Conservation (phyloP, 2,797 vertebrate genomes). For the Typhlichthys eigenmanni region DNA sequence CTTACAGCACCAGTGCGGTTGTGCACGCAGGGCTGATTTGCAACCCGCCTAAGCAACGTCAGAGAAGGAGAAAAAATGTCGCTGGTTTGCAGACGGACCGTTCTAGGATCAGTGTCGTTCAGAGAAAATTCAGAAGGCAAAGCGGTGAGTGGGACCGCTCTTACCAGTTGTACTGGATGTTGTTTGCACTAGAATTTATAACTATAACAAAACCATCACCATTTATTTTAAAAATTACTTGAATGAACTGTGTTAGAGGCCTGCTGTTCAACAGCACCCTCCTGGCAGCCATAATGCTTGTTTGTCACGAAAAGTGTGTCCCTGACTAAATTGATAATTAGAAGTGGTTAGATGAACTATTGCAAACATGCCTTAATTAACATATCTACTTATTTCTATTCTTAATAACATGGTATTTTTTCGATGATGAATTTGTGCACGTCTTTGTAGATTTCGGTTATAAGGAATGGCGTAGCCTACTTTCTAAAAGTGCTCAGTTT, state of each 20-base stretch:
- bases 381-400: too few relatives aligned
- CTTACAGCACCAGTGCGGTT: constrained; percentile 30
- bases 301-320: constrained; percentile 7
- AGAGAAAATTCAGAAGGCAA: constrained; percentile 43
- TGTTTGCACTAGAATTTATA: constrained; percentile 2
- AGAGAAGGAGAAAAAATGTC: constrained; percentile 76
- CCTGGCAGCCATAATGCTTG: constrained; percentile 60
- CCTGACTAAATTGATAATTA: too few relatives aligned
- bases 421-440: too few relatives aligned
- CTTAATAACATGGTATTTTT: too few relatives aligned
- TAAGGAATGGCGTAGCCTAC: too few relatives aligned
- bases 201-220: constrained; percentile 8
- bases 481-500: too few relatives aligned
- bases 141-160: constrained; percentile 75
- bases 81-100: constrained; percentile 67
- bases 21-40: constrained; percentile 73
- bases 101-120: constrained; percentile 81
- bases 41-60: constrained; percentile 72
- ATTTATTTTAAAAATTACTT: background rate
- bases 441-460: too few relatives aligned
- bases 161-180: constrained; percentile 51
- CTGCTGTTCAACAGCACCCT: background rate
- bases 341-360: background rate
- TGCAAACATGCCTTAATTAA: background rate
- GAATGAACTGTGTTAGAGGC: constrained; percentile 8